Percentiles rank a stretch among this genome's conserved stretches.
Evolutionary conservation across 53 echinoderm and acorn worm species (phyloP).

Genomic region (Crossaster papposus): DNA sequence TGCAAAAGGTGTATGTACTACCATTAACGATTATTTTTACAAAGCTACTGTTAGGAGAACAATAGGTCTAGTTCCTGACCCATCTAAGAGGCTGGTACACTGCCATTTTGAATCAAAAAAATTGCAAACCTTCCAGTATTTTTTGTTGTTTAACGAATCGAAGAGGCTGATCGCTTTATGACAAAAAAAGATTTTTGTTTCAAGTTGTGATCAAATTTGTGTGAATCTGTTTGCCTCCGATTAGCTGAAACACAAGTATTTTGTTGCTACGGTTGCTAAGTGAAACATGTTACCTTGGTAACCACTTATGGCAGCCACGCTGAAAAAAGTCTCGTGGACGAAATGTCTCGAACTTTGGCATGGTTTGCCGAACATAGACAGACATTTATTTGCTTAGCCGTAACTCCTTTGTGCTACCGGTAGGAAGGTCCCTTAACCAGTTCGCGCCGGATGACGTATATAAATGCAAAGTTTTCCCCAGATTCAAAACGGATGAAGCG

Average conservation of each 20-base stretch:
- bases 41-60: background rate
- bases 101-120: background rate
- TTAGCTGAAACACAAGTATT: slow-evolving; percentile 2
- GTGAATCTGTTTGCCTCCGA: background rate
- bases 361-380: too few relatives aligned
- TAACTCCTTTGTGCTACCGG: too few relatives aligned
- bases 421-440: too few relatives aligned
- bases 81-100: background rate
- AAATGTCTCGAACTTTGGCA: too few relatives aligned
- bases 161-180: background rate
- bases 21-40: background rate
- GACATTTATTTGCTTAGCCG: too few relatives aligned
- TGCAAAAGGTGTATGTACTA: background rate
- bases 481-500: too few relatives aligned
- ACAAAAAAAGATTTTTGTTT: background rate
- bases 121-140: background rate
- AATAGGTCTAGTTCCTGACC: background rate
- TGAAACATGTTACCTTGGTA: background rate
- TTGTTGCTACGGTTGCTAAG: background rate
- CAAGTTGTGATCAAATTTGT: background rate
- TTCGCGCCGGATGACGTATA: too few relatives aligned
- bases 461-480: too few relatives aligned
- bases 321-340: too few relatives aligned
- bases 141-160: background rate
- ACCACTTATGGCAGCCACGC: too few relatives aligned